Evolutionary conservation across 2,797 vertebrate species (phyloP), one percentile per base, ranked within the genome.

Genomic region (Ibycter americanus): DNA sequence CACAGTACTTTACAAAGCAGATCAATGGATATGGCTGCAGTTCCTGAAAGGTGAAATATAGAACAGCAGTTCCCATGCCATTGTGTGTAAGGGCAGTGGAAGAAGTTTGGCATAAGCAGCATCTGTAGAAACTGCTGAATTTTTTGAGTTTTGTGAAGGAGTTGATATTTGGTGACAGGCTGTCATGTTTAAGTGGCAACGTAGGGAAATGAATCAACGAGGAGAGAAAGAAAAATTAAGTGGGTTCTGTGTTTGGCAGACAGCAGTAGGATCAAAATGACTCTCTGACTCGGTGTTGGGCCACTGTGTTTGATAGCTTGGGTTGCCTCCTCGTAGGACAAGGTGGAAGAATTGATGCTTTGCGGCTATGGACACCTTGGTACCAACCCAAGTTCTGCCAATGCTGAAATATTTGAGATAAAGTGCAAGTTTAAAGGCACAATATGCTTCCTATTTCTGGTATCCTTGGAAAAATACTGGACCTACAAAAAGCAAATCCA

Each of bases 391-490:
- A 8, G 25, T 66, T 67, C 68, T 93, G 26, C 36, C 47, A 73
- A 0, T 5, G 1, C 0, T 6, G 46, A 15, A 26, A 47, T 40
- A 40, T 51, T 61, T 54, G 20, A 49, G 76, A 14, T 49, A 20
- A 49, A 52, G 11, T 25, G 6, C 15, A 47, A 36, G 20, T 73
- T 66, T 49, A 65, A 92, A 77, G 61, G 23, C 20, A 44, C 10
- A 25, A 5, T 17, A 3, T 74, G 11, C 19, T 83, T 86, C 34
- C 38, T 68, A 0, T 34, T 73, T 79, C 59, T 82, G 46, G 19
- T 79, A 51, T 66, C 32, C 36, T 55, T 38, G 21, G 25, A 52
- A 56, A 49, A 58, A 44, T 4, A 31, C 9, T 26, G 63, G 59
- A 71, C 27, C 36, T 36, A 36, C 9, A 36, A 62, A 83, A 81